Evolutionary conservation across 1,140 invertebrate species (phyloP), one percentile per base, ranked within the genome.

Genomic region (Drosophila lacteicornis): DNA sequence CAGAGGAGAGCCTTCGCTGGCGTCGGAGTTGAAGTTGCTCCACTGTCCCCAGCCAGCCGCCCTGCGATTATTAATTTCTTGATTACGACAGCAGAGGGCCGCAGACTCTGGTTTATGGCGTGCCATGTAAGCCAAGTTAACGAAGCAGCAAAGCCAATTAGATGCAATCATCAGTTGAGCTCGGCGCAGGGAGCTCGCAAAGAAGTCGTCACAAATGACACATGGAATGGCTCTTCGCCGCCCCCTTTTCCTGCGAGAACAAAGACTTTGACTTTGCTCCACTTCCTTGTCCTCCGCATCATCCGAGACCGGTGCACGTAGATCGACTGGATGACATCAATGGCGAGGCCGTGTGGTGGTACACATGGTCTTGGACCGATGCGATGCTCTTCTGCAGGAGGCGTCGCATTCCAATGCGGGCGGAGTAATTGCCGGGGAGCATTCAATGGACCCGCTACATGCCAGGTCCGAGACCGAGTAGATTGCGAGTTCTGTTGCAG

Each of bases 121-220:
- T 87, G 74, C 78, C 57, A 49, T 79, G 71, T 65, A 74, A 90
- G 85, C 85, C 86, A 85, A 79, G 81, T 85, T 88, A 88, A 90
- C 85, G 81, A 88, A 88, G 85, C 85, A 88, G 82, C 85, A 88
- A 79, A 74, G 85, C 85, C 85, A 88, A 88, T 88, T 88, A 88
- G 85, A 90, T 81, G 85, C 85, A 80, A 90, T 90, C 84, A 90
- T 88, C 76, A 90, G 53, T 51, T 61, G 50, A 53, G 47, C 51
- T 25, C 22, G 33, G 8, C 8, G 25, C 58, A 55, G 45, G 53
- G 53, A 36, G 36, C 8, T 30, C 22, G 42, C 42, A 40, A 74
- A 63, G 68, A 55, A 79, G 60, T 62, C 75, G 59, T 56, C 66
- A 60, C 58, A 59, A 60, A 78, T 81, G 79, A 81, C 79, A 73